Evolutionary conservation across 2,113 vertebrate genomes (phyloP).

Genomic region (Chionodraco myersi): DNA sequence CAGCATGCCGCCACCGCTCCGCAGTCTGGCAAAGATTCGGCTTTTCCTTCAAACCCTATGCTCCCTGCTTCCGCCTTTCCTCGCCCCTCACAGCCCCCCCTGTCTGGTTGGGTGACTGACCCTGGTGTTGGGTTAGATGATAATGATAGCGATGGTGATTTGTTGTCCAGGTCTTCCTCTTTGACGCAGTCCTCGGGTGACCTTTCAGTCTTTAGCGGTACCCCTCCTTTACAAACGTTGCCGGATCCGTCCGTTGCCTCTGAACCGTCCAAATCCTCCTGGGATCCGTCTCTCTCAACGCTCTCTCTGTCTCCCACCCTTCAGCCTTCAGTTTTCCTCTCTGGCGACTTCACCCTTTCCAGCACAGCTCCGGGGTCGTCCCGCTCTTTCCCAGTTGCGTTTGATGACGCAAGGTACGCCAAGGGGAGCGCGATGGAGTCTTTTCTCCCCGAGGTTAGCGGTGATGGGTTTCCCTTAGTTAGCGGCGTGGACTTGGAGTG

Average conservation of each 20-base stretch:
- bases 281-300: conserved; percentile 76
- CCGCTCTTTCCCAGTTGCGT: conserved; percentile 78
- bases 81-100: conserved; percentile 79
- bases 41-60: conserved; percentile 67
- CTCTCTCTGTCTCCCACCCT: conserved; percentile 80
- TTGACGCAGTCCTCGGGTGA: conserved; percentile 67
- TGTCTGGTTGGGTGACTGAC: conserved; percentile 77
- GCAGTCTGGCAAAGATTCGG: conserved; percentile 84
- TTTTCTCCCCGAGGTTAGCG: conserved; percentile 51
- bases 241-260: conserved; percentile 76
- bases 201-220: conserved; percentile 79
- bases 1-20: conserved; percentile 87
- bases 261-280: conserved; percentile 78
- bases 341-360: conserved; percentile 84
- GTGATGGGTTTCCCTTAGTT: conserved; percentile 51
- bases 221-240: conserved; percentile 82
- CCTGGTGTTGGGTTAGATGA: conserved; percentile 69
- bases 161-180: conserved; percentile 84
- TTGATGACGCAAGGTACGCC: conserved; percentile 58
- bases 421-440: conserved; percentile 61
- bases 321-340: conserved; percentile 83
- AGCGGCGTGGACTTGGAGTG: conserved; percentile 64
- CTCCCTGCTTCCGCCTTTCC: conserved; percentile 65
- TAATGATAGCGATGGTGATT: conserved; percentile 60
- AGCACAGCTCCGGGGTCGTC: conserved; percentile 76